Conservation (phyloP, 2,888 invertebrate species). For the Leptinotarsa haldemani region DNA sequence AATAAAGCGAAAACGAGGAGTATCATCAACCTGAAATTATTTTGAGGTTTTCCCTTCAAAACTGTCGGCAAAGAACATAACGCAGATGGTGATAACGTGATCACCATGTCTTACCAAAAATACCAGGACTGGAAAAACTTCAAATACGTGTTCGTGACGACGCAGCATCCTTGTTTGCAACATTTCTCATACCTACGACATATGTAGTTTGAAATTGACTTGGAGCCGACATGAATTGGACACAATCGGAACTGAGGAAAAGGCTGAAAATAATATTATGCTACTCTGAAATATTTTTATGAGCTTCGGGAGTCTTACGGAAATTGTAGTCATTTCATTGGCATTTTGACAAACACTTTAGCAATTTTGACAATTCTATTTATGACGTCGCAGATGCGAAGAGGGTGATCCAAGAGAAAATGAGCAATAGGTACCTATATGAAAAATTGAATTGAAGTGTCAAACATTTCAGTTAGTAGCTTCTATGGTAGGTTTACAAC, state of each 20-base stretch:
- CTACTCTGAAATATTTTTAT: not conserved
- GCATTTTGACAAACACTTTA: conserved; percentile 32
- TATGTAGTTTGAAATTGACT: conserved; percentile 31
- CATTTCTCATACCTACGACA: conserved; percentile 38
- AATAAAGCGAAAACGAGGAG: conserved; percentile 30
- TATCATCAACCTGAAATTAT: conserved; percentile 36
- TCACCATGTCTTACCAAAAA: conserved; percentile 38
- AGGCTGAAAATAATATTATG: not conserved
- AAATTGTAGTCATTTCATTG: conserved; percentile 26
- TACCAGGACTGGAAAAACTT: conserved; percentile 40
- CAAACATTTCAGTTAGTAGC: too few species aligned
- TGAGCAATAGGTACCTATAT: not conserved
- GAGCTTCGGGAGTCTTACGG: conserved; percentile 11
- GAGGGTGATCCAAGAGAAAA: not conserved
- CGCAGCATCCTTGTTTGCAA: conserved; percentile 40
- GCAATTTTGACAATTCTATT: not conserved
- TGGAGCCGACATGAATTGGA: conserved; percentile 6
- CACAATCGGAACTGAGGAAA: conserved; percentile 20
- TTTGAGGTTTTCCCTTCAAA: not conserved
- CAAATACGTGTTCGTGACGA: conserved; percentile 18
- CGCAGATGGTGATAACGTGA: not conserved
- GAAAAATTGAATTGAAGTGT: too few species aligned
- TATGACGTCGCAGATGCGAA: not conserved
- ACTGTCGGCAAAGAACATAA: not conserved
- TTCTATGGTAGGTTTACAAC: too few species aligned